Base-by-base conservation (phyloP, 2,113 vertebrate genomes). In the Reinhardtius hippoglossoides region DNA sequence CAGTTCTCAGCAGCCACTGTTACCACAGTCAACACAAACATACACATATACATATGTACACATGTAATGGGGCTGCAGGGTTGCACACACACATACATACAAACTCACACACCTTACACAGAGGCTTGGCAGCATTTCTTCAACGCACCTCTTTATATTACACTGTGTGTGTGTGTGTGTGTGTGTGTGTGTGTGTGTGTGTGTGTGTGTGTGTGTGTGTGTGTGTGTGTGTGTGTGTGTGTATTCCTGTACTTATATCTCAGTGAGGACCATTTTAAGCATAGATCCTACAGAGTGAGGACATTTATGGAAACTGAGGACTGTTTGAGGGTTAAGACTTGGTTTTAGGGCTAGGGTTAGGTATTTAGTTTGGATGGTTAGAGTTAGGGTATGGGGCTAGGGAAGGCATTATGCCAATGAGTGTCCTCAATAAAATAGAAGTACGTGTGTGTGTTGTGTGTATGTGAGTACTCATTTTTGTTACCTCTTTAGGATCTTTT, bases 71-170 rank as follows among this genome's bases (percentile, higher is more conserved):
- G 35, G 23, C 13, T 15, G 37, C 62, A 42, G 24, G 4, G 16
- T 37, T 71, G 65, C 16, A 48, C 58, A 67, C 67, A 70, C 71
- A 69, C 67, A 64, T 60, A 74, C 68, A 67, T 62, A 60, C 52
- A 78, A 70, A 66, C 52, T 21, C 18, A 31, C 52, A 80, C 79
- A 84, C 27, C 84, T 84, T 76, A 77, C 76, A 78, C 50, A 76
- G 71, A 81, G 76, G 67, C 46, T 83, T 91, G 73, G 82, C 76
- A 31, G 66, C 18, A 57, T 26, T 5, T 31, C 5, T 31, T 31
- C 6, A 31, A 31, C 31, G 5, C 7, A 7, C 31, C 31, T 31
- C 6, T 31, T 31, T 31, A 31, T 31, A 31, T 31, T 7, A 31
- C 31, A 31, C 31, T 31, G 10, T 63, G 57, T 62, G 52, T 77